Evolutionary conservation across 2,797 vertebrate genomes (phyloP), one percentile per base, ranked within the genome.

Genomic region (Urosaurus nigricauda): DNA sequence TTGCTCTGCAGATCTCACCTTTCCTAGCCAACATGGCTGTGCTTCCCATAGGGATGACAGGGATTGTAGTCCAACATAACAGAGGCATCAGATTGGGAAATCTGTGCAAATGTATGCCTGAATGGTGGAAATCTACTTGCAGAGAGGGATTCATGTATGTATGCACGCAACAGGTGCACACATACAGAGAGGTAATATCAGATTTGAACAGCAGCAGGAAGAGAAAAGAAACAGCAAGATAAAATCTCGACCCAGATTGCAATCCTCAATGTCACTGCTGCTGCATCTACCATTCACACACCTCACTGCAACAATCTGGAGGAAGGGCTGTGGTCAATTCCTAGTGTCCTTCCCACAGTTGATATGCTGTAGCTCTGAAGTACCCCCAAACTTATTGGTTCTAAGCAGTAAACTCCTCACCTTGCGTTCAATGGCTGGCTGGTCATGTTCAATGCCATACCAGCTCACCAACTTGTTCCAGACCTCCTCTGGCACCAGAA

Each of bases 351-450:
- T 51, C 47, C 14, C 24, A n/a, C 43, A 68, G n/a, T 65, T 43
- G 40, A 77, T 19, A 21, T 35, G 19, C 84, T 32, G 16, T 78
- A 32, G 21, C 16, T 6, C 3, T 0, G 29, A n/a, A 40, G 14
- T 6, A n/a, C 47, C 7, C 37, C 12, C 40, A 19, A 26, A 47
- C 9, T 37, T 47, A 16, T 1, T 21, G 2, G 8, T 8, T 2
- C 26, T 5, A 32, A 79, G 32, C 26, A 16, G 17, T 21, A 4
- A 37, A 47, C 35, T 29, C 1, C 86, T 85, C 93, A 98, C 98
- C 97, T 98, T 98, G 92, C 97, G 97, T 37, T 98, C 98, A 73
- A 98, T 96, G 32, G 98, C 94, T 35, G 97, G 97, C 87, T 98
- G 98, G 6, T 96, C 95, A 0, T 97, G 95, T 89, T 95, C 94